Evolutionary conservation across 2,888 invertebrate genomes (phyloP).

Genomic region (Endomychus coccineus): DNA sequence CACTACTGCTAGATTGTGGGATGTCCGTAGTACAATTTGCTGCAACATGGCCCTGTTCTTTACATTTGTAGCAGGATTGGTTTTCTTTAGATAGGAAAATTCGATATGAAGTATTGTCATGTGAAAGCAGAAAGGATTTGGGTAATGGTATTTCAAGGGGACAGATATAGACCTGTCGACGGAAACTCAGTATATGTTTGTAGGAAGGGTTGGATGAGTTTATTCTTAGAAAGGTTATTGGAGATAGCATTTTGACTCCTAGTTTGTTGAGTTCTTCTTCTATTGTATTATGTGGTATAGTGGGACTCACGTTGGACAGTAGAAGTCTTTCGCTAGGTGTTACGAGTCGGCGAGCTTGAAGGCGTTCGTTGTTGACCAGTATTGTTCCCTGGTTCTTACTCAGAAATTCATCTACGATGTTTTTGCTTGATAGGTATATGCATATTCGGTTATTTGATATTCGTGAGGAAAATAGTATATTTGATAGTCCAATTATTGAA

Average conservation of each 20-base stretch:
- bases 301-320: slow-evolving; percentile 26
- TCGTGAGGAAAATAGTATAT: slow-evolving; percentile 10
- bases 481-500: background rate
- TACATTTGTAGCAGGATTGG: slow-evolving; percentile 20
- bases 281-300: slow-evolving; percentile 20
- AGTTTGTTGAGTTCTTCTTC: slow-evolving; percentile 17
- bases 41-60: slow-evolving; percentile 19
- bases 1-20: too few species aligned
- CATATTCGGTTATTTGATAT: slow-evolving; percentile 15
- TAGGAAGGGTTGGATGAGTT: slow-evolving; percentile 19
- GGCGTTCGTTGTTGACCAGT: slow-evolving; percentile 10
- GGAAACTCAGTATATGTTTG: slow-evolving; percentile 24
- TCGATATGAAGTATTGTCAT: slow-evolving; percentile 18
- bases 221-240: slow-evolving; percentile 21
- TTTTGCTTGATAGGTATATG: slow-evolving; percentile 17
- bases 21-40: slow-evolving; percentile 12
- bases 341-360: slow-evolving; percentile 19
- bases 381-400: slow-evolving; percentile 17
- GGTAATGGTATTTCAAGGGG: slow-evolving; percentile 8
- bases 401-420: slow-evolving; percentile 18
- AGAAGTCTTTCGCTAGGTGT: slow-evolving; percentile 21
- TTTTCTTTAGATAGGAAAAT: slow-evolving; percentile 19
- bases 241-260: slow-evolving; percentile 19
- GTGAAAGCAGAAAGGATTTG: slow-evolving; percentile 14
- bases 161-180: slow-evolving; percentile 20